phyloP scores from a whole-genome alignment of 2,797 vertebrate species.

The Myotis pilosus region DNA sequence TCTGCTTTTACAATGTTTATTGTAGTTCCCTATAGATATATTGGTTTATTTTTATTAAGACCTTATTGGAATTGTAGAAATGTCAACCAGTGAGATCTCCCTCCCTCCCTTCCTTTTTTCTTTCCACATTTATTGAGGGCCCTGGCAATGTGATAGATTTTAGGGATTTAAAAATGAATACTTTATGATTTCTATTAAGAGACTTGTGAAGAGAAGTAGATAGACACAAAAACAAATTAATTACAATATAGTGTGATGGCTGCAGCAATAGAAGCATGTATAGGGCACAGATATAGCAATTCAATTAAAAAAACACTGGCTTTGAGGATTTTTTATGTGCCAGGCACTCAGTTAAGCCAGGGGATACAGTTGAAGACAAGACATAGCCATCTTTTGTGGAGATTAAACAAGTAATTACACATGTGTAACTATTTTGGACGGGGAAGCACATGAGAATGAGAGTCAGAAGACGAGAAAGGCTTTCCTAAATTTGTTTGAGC shows the following conservation, averaged over 20 bases:
- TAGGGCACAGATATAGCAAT: neutral
- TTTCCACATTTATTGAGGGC: neutral
- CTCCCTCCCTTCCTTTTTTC: neutral
- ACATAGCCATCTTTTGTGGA: neutral
- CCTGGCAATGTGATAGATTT: neutral
- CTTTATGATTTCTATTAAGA: neutral
- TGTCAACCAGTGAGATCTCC: neutral
- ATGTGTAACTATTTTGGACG: neutral
- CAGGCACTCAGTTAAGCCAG: neutral
- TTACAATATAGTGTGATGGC: neutral
- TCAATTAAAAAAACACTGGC: neutral
- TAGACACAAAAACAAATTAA: neutral
- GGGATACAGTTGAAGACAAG: neutral
- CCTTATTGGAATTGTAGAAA: constrained; percentile 3
- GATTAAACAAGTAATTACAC: neutral
- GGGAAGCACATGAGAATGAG: neutral
- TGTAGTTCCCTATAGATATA: neutral
- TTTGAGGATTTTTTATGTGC: neutral
- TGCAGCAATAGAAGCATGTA: neutral
- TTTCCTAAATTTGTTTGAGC: neutral
- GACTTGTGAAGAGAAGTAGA: neutral
- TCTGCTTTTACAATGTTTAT: neutral
- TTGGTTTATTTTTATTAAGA: neutral
- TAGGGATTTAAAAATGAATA: constrained; percentile 17
- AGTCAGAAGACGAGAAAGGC: neutral